Percentiles rank a stretch among this genome's conserved stretches.
These are phyloP conservation scores for Eilema sororculum DNA, from an alignment of 2,888 invertebrate genomes.

Conservation along the genomic window DNA sequence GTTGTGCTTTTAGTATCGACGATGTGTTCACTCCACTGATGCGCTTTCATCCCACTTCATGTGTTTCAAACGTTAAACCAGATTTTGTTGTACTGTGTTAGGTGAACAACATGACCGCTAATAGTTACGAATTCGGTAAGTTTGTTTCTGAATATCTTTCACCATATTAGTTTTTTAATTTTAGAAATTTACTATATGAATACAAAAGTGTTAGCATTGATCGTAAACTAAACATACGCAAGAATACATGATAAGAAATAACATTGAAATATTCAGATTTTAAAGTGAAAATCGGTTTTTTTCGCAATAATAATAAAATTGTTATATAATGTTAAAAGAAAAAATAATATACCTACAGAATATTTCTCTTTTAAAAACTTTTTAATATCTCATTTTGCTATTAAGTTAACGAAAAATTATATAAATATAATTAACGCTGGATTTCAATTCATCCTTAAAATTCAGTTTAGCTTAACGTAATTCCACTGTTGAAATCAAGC, in stretches of 20 bases:
- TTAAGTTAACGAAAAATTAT: too few relatives aligned
- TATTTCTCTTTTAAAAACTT: too few relatives aligned
- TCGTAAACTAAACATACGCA: not conserved
- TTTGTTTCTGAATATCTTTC: conserved; percentile 25
- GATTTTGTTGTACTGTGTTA: conserved; percentile 41
- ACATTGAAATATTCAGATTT: conserved; percentile 2
- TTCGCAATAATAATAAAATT: too few relatives aligned
- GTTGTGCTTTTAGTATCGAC: conserved; percentile 57
- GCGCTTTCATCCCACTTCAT: conserved; percentile 37
- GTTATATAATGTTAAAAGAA: too few relatives aligned
- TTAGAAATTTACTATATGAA: not conserved
- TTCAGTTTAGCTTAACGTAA: not conserved
- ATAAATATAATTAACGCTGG: too few relatives aligned
- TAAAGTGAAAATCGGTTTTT: not conserved
- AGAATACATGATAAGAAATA: not conserved
- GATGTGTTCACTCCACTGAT: conserved; percentile 51
- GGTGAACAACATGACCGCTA: conserved; percentile 57
- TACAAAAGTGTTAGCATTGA: not conserved
- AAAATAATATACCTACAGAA: too few relatives aligned
- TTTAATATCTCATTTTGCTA: too few relatives aligned
- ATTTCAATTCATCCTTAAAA: too few relatives aligned
- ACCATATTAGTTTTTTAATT: not conserved
- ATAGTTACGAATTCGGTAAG: conserved; percentile 61
- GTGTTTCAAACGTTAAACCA: conserved; percentile 38
- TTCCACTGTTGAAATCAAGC: not conserved